Percentiles rank a stretch among this genome's conserved stretches.
Conservation (phyloP, 2,797 vertebrate genomes). For the Aphelocoma californica region DNA sequence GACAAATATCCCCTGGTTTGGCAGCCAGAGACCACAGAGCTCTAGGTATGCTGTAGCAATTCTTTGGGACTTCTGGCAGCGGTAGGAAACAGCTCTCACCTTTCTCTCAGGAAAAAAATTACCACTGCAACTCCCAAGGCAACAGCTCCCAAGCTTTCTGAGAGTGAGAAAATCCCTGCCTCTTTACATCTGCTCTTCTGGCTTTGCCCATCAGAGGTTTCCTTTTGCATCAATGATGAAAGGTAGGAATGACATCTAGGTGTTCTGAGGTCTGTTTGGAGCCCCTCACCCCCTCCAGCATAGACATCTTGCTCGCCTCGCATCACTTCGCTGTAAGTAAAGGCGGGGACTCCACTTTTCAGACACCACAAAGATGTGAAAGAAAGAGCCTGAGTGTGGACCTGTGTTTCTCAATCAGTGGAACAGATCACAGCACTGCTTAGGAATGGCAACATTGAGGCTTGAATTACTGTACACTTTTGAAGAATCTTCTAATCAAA, state of each 20-base stretch:
- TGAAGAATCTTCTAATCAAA: neutral
- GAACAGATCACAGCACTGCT: neutral
- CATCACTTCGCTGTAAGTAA: neutral
- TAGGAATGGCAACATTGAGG: neutral
- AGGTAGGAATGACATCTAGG: neutral
- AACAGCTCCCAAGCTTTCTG: neutral
- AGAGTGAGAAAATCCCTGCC: neutral
- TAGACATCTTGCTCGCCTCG: fast-evolving
- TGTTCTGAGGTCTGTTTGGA: neutral
- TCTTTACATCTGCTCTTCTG: neutral
- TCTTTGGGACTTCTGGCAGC: neutral
- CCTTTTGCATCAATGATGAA: neutral
- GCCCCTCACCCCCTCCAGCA: neutral
- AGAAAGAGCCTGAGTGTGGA: neutral
- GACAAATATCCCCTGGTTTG: neutral
- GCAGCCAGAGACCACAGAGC: neutral
- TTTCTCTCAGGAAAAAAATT: neutral
- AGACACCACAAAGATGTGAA: neutral
- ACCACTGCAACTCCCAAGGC: neutral
- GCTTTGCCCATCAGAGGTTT: neutral
- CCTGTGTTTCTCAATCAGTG: neutral
- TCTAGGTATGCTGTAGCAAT: neutral
- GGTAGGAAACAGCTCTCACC: neutral
- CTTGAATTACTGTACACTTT: neutral
- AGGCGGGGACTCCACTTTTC: neutral